These are phyloP conservation scores for Chionodraco myersi DNA, from an alignment of 2,113 vertebrate species.

Conservation along the genomic window DNA sequence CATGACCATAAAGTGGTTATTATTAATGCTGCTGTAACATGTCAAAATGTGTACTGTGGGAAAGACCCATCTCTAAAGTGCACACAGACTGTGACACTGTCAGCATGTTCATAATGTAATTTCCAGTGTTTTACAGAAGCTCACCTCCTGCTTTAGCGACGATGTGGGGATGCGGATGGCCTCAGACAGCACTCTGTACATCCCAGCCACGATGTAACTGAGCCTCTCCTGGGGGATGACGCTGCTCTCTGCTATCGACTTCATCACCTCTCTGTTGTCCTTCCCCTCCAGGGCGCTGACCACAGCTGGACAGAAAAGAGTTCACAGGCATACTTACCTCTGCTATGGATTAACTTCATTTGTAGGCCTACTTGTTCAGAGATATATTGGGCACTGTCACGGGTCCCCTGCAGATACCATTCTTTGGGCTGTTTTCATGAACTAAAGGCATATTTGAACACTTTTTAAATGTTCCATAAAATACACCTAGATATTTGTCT, in stretches of 20 bases:
- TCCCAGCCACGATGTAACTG: slow-evolving; percentile 84
- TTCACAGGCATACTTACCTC: neutral
- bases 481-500: no score
- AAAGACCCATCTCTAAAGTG: neutral
- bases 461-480: no score
- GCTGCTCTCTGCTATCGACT: slow-evolving; percentile 77
- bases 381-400: neutral
- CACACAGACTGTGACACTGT: neutral
- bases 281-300: slow-evolving; percentile 88
- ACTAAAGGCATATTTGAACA: no score
- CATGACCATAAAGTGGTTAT: no score
- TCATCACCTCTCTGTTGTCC: slow-evolving; percentile 86
- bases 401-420: neutral
- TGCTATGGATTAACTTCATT: neutral
- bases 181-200: slow-evolving; percentile 85
- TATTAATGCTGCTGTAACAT: neutral
- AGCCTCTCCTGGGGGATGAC: slow-evolving; percentile 84
- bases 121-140: neutral
- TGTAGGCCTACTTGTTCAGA: neutral
- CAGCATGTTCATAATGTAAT: neutral
- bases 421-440: neutral
- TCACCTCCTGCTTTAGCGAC: slow-evolving; percentile 86
- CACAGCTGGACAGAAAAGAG: slow-evolving; percentile 79
- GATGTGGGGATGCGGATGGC: slow-evolving; percentile 84
- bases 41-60: neutral